Evolutionary conservation across 2,797 vertebrate genomes (phyloP).

Genomic region (Thamnophis elegans): DNA sequence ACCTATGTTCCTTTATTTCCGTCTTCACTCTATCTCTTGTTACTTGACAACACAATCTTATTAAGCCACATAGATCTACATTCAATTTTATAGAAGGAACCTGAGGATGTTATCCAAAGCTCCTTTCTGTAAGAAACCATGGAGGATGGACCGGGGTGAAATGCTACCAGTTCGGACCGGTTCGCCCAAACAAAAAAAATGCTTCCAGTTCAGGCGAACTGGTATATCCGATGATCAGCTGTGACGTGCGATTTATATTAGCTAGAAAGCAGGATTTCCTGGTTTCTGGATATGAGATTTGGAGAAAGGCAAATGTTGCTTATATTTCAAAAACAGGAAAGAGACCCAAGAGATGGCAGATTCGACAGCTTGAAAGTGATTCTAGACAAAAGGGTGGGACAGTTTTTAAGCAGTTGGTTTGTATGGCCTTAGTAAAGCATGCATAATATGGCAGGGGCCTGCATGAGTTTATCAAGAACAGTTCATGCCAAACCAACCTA

Average conservation of each 20-base stretch:
- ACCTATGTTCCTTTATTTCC: neutral
- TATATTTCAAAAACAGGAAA: neutral
- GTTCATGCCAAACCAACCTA: neutral
- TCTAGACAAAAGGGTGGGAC: neutral
- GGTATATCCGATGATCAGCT: too few relatives aligned
- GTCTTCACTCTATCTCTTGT: neutral
- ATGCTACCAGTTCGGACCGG: too few relatives aligned
- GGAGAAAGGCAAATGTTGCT: neutral
- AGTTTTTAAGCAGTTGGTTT: neutral
- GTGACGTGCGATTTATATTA: too few relatives aligned
- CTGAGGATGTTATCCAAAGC: neutral
- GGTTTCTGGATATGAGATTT: neutral
- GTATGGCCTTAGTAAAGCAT: neutral
- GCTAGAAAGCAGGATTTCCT: too few relatives aligned
- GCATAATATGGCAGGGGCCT: neutral
- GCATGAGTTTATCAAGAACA: neutral
- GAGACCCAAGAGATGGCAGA: neutral
- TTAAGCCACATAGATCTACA: neutral
- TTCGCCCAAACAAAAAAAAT: too few relatives aligned
- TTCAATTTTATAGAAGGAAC: neutral
- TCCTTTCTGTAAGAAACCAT: neutral
- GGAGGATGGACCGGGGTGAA: neutral
- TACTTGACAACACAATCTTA: neutral
- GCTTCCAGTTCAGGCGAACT: too few relatives aligned
- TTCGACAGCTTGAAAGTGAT: neutral